Conservation (phyloP, 2,888 invertebrate genomes). For the Trachelus troglodyta region DNA sequence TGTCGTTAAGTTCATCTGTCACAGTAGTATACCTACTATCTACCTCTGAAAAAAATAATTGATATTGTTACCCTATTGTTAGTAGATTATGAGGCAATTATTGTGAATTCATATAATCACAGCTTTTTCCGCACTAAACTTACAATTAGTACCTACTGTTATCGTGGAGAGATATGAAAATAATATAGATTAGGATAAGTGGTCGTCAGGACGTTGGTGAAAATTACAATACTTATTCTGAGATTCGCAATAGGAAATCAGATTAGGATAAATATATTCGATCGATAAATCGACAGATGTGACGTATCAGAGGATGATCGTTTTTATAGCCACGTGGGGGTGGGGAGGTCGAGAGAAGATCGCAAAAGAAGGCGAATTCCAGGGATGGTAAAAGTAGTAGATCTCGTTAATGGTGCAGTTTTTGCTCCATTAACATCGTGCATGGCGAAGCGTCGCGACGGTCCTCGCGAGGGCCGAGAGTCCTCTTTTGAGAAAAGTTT, state of each 20-base stretch:
- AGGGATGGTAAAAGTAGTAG: not conserved
- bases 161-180: not conserved
- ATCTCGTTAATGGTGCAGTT: constrained; percentile 1
- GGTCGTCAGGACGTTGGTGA: not conserved
- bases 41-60: not conserved
- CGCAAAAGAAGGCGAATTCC: not conserved
- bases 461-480: not conserved
- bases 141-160: not conserved
- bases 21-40: not conserved
- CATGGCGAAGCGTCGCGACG: not conserved
- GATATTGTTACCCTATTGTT: not conserved
- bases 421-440: constrained; percentile 3
- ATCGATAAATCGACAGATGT: not conserved
- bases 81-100: not conserved
- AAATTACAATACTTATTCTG: not conserved
- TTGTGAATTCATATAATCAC: not conserved
- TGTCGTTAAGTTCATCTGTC: not conserved
- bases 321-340: not conserved
- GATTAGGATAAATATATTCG: not conserved
- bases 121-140: not conserved
- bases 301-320: not conserved
- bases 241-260: not conserved
- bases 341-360: not conserved
- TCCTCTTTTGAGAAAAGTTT: constrained; percentile 22
- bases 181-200: not conserved